Base-by-base conservation (phyloP, 2,888 invertebrate genomes). In the Enchytraeus crypticus region DNA sequence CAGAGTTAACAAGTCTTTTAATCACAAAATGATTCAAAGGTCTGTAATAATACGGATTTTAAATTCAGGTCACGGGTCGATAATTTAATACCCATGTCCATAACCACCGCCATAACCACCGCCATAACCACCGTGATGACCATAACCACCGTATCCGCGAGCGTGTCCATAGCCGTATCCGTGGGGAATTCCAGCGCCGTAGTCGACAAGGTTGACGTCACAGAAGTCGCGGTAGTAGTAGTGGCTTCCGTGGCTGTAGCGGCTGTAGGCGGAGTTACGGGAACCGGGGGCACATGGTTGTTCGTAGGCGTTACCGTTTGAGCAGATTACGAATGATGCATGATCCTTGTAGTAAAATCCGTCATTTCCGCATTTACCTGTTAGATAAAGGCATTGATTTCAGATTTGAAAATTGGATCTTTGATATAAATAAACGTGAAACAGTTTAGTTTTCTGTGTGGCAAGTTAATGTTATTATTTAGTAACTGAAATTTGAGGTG, bases 171-270 rank as follows among this genome's bases (percentile, higher is more conserved):
- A 57, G 27, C 55, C 55, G 27, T 54, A 43, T 38, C 55, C 55
- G 43, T 51, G 26, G n/a, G 51, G 61, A 34, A 55, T 47, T 11
- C 58, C 58, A 45, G 60, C 57, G 8, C 64, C 62, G 49, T 47
- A 45, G 45, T 57, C 62, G 23, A 64, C 60, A 32, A 64, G 58
- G 60, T 64, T 64, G 57, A 64, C 58, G 43, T 47, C 57, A 45
- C 64, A 64, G 64, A 64, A 65, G 63, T 61, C 54, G 21, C 33
- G 26, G 51, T 59, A 49, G 57, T 53, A 54, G 61, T 65, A 65
- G 32, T 57, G 43, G 26, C 49, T 27, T 1, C 61, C 63, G 29
- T 32, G 51, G 27, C 14, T 4, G 61, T 61, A 65, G 51, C 45
- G 18, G 61, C 32, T 45, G 53, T 61, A 56, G 47, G 43, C 59